Evolutionary conservation across 2,113 vertebrate genomes (phyloP).

Genomic region (Ondatra zibethicus): DNA sequence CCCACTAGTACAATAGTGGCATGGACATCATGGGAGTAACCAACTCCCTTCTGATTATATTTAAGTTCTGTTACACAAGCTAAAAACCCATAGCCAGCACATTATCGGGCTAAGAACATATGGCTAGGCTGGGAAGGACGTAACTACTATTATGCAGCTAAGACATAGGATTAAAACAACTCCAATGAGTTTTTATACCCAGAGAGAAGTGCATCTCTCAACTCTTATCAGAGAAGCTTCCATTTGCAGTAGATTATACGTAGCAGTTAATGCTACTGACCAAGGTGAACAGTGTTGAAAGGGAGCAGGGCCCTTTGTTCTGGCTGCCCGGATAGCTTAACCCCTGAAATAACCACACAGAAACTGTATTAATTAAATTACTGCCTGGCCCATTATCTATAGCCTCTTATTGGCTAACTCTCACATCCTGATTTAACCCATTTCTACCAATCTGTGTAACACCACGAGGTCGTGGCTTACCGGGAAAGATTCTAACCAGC

Average conservation of each 20-base stretch:
- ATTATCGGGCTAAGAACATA: not conserved
- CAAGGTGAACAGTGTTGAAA: too few species aligned
- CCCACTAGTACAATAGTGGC: not conserved
- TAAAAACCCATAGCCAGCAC: not conserved
- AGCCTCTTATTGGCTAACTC: too few species aligned
- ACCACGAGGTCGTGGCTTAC: too few species aligned
- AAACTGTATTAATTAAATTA: too few species aligned
- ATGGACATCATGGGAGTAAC: not conserved
- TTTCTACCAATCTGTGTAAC: too few species aligned
- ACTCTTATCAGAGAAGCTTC: not conserved
- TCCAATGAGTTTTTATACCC: not conserved
- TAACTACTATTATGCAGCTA: not conserved
- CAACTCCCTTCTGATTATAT: not conserved
- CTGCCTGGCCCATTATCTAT: too few species aligned
- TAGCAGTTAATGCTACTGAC: not conserved
- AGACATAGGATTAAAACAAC: not conserved
- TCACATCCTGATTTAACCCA: too few species aligned
- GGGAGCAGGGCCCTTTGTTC: too few species aligned
- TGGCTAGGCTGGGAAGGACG: not conserved
- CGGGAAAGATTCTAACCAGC: too few species aligned
- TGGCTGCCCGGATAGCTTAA: too few species aligned
- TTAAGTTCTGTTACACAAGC: not conserved
- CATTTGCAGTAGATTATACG: not conserved
- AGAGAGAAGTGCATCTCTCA: not conserved
- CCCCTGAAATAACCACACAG: too few species aligned